phyloP scores from a whole-genome alignment of 1,140 invertebrate genomes.

The Ridgeia piscesae region DNA sequence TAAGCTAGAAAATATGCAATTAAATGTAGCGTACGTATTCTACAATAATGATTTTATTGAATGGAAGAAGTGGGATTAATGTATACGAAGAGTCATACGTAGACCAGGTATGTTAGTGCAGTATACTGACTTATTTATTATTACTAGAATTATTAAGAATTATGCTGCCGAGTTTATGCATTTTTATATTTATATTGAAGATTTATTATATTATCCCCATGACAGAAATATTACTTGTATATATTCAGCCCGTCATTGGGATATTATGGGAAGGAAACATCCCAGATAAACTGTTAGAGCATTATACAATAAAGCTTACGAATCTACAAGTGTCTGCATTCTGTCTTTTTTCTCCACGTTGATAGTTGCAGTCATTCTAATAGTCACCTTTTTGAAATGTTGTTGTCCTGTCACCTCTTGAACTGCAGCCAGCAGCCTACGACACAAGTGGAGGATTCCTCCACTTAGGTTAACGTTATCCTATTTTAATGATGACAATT shows the following conservation, averaged over 20 bases:
- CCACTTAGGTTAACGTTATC: too few relatives aligned
- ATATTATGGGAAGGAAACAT: neutral
- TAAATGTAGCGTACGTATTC: too few relatives aligned
- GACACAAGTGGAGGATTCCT: too few relatives aligned
- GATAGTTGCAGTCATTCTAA: too few relatives aligned
- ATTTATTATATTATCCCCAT: neutral
- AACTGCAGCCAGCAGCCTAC: too few relatives aligned
- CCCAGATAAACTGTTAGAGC: neutral
- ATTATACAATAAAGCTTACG: neutral
- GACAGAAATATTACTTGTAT: neutral
- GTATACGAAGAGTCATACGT: neutral
- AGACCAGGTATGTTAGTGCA: neutral
- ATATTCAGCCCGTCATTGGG: neutral
- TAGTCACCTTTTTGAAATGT: too few relatives aligned
- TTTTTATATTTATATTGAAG: neutral
- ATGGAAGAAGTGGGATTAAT: neutral
- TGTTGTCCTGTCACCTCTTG: too few relatives aligned
- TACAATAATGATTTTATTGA: neutral
- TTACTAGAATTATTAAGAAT: neutral
- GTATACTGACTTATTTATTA: neutral
- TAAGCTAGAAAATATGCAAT: too few relatives aligned
- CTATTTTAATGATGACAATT: too few relatives aligned
- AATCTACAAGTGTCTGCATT: neutral
- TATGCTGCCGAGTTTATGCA: neutral
- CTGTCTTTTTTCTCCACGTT: neutral